Conservation (phyloP, 2,113 vertebrate species). For the Tupaia chinensis region DNA sequence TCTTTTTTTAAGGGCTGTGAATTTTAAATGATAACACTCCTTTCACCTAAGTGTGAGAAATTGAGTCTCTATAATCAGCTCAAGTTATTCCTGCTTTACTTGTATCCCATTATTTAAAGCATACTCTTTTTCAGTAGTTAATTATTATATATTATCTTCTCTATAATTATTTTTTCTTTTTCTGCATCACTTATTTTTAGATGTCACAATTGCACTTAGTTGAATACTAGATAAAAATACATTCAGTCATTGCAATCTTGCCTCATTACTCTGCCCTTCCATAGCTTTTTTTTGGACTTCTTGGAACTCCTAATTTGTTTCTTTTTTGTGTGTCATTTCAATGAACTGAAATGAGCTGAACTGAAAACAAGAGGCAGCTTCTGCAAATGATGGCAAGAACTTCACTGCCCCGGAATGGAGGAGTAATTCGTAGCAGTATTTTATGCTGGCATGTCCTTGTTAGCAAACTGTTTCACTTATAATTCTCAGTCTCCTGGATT, state of each 20-base stretch:
- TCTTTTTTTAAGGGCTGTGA: conserved; percentile 62
- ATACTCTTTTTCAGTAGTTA: conserved; percentile 72
- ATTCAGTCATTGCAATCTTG: not conserved
- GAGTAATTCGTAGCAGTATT: not conserved
- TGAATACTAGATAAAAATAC: conserved; percentile 75
- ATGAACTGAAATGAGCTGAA: conserved; percentile 22
- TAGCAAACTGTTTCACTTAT: not conserved
- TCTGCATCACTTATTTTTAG: conserved; percentile 78
- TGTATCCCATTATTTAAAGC: conserved; percentile 70
- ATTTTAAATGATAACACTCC: conserved; percentile 66
- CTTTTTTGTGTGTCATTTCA: conserved; percentile 32
- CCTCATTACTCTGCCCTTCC: conserved; percentile 59
- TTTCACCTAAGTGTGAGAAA: conserved; percentile 74
- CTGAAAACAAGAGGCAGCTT: conserved; percentile 2
- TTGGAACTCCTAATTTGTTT: conserved; percentile 20
- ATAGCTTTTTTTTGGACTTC: conserved; percentile 18
- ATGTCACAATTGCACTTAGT: conserved; percentile 72
- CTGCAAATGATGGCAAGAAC: not conserved
- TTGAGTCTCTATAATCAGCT: conserved; percentile 76
- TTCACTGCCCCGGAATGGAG: not conserved
- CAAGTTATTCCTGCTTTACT: conserved; percentile 72
- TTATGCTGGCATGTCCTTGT: not conserved
- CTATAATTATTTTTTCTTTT: conserved; percentile 81
- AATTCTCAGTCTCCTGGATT: not conserved
- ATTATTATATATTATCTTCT: conserved; percentile 81